These are phyloP conservation scores for Tragelaphus buxtoni DNA, from an alignment of 2,113 vertebrate genomes.

Conservation along the genomic window DNA sequence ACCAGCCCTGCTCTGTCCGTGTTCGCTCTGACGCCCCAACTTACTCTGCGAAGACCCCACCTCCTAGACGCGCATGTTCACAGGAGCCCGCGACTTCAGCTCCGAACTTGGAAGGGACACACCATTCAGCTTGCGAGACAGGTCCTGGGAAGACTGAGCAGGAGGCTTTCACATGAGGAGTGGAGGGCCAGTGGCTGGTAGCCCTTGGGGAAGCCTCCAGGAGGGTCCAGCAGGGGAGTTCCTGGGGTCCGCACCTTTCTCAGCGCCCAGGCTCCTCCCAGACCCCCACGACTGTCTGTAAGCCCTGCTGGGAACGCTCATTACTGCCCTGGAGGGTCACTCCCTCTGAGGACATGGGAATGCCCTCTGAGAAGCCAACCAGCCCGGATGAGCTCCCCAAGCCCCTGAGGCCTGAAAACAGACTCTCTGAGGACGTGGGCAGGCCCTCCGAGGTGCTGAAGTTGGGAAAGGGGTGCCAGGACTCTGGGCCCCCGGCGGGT, in stretches of 20 bases:
- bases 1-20: fast-evolving
- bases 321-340: no score
- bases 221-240: not conserved
- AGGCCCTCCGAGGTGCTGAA: not conserved
- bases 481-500: not conserved
- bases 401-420: not conserved
- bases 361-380: not conserved
- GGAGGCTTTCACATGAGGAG: not conserved
- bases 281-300: fast-evolving
- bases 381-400: not conserved
- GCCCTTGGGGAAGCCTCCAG: not conserved
- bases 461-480: not conserved
- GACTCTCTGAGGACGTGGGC: not conserved
- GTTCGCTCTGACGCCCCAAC: fast-evolving
- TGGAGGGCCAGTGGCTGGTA: not conserved
- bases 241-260: not conserved
- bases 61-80: fast-evolving
- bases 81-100: not conserved
- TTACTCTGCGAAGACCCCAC: not conserved
- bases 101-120: not conserved
- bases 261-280: not conserved
- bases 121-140: fast-evolving
- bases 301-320: not conserved
- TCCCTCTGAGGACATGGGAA: not conserved
- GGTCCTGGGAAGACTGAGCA: not conserved